These are phyloP conservation scores for Henricia sp. DNA, from an alignment of 53 echinoderm and acorn worm species.

Conservation along the genomic window DNA sequence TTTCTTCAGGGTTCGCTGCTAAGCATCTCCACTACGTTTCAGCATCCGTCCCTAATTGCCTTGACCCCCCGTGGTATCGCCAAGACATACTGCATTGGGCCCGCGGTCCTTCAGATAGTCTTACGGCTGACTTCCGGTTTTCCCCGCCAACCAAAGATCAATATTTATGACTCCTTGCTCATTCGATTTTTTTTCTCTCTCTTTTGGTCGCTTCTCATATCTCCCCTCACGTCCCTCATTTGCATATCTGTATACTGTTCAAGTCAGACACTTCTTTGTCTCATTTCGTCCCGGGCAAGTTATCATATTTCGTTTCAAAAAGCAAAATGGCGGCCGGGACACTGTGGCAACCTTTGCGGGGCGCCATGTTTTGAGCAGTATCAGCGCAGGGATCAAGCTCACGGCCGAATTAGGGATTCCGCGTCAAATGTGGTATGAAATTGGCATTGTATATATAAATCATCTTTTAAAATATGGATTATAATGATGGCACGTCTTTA, in stretches of 20 bases:
- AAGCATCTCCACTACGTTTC: constrained; percentile 37
- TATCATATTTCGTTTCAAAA: not conserved
- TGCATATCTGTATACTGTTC: constrained; percentile 52
- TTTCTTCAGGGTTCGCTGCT: constrained; percentile 54
- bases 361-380: too few relatives aligned
- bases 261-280: constrained; percentile 45
- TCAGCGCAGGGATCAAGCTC: too few relatives aligned
- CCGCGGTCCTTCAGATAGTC: constrained; percentile 57
- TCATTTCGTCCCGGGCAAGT: not conserved
- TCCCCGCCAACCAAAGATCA: constrained; percentile 51
- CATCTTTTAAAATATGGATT: too few relatives aligned
- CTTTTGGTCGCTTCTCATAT: not conserved
- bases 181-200: constrained; percentile 35
- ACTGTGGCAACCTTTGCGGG: too few relatives aligned
- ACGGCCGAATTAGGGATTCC: too few relatives aligned
- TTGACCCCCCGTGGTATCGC: constrained; percentile 23
- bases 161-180: constrained; percentile 59
- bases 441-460: too few relatives aligned
- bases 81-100: constrained; percentile 42
- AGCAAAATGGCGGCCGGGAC: too few relatives aligned
- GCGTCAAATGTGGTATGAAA: too few relatives aligned
- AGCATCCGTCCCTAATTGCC: constrained; percentile 60
- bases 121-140: constrained; percentile 64
- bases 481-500: too few relatives aligned
- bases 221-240: constrained; percentile 7